Conservation (phyloP, 1,140 invertebrate genomes). For the Microplitis demolitor region DNA sequence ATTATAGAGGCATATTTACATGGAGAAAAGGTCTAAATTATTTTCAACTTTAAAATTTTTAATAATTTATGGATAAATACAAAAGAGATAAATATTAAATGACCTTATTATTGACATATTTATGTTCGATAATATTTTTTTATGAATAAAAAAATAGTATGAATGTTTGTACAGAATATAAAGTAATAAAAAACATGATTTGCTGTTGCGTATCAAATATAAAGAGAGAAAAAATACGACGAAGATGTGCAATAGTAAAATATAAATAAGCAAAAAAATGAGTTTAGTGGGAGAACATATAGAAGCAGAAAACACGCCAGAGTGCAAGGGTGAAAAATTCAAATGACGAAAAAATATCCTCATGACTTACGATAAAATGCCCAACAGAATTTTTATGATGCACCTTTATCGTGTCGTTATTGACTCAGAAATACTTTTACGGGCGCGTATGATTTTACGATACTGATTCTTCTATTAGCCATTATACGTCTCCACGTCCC, state of each 20-base stretch:
- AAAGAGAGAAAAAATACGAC: too few species aligned
- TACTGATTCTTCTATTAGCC: conserved; percentile 33
- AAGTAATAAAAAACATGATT: too few species aligned
- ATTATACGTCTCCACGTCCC: conserved; percentile 28
- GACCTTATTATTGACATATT: too few species aligned
- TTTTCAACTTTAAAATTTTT: too few species aligned
- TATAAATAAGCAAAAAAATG: neutral
- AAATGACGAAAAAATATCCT: conserved; percentile 30
- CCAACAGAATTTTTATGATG: conserved; percentile 32
- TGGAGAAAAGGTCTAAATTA: too few species aligned
- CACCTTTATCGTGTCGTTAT: conserved; percentile 37
- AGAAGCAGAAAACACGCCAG: neutral
- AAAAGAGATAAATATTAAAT: too few species aligned
- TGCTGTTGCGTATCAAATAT: too few species aligned
- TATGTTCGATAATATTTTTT: too few species aligned
- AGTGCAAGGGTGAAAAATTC: conserved; percentile 10
- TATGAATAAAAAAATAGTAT: too few species aligned
- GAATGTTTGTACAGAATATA: too few species aligned
- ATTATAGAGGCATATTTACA: too few species aligned
- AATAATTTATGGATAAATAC: too few species aligned
- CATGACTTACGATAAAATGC: conserved; percentile 10
- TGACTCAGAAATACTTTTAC: conserved; percentile 37
- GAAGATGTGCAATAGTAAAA: neutral
- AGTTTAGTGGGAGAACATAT: neutral
- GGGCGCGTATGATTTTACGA: conserved; percentile 37